Base-by-base conservation (phyloP, 2,113 vertebrate species). In the Dromaius novaehollandiae region DNA sequence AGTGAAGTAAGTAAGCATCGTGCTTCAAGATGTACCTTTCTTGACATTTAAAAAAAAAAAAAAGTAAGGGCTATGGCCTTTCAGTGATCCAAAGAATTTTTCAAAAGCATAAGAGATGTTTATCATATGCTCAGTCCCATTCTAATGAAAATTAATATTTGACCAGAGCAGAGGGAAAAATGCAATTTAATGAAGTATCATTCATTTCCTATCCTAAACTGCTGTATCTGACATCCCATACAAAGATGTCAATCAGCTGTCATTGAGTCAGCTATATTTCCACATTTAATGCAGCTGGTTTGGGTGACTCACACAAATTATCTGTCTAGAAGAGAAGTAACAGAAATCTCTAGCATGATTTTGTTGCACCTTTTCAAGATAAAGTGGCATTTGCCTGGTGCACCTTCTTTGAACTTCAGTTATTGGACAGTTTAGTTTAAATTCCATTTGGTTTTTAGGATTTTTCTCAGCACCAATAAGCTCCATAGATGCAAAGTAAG, bases 381-480 rank as follows among this genome's bases (percentile, higher is more conserved):
- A 11, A 76, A 90, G 22, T 9, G 6, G 25, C 44, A 76, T 89
- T 86, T 84, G n/a, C 68, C 77, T 73, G 14, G 7, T 69, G 74
- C 30, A 93, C 74, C 70, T 91, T 22, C 81, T 65, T 18, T 90
- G 50, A 95, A 38, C 32, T 50, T 20, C 10, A 65, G 16, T 74
- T 19, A 61, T 22, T 55, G 66, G 79, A 69, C 88, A 91, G 81
- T 64, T 46, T 44, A 61, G 85, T 88, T 76, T 69, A 16, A 87
- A 77, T 78, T 77, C 19, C 8, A 18, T 32, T 63, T 73, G 82
- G 26, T 76, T 70, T 68, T 79, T 6, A 78, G 38, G 65, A 87
- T 73, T 92, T 87, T 87, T 82, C 86, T 95, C 66, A 74, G 63
- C 86, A 82, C 53, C 65, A 86, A 60, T 28, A 61, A 78, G 24